Evolutionary conservation across 2,797 vertebrate species (phyloP), one percentile per base, ranked within the genome.

Genomic region (Carduelis carduelis): DNA sequence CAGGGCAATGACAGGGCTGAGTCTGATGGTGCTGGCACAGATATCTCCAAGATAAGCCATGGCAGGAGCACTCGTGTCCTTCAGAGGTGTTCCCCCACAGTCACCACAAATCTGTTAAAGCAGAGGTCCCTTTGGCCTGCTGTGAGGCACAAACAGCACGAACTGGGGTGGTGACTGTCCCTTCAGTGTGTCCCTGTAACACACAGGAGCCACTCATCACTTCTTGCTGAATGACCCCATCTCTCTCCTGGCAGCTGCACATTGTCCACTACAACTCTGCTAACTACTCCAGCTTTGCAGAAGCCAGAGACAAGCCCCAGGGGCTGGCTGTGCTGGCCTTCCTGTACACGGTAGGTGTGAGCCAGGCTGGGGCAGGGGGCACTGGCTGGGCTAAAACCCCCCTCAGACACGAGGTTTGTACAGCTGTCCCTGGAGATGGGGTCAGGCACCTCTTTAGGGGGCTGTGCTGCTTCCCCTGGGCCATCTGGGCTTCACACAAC

Each of bases 181-280:
- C 43, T 39, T 30, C 59, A 34, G 49, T 1, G n/a, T n/a, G 52
- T 20, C 5, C 47, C 59, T 75, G 41, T 28, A 6, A n/a, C 37
- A n/a, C 3, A 0, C 2, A 32, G 63, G 30, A 84, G 11, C 23
- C 34, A 7, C 21, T 21, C 26, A 30, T 34, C 53, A 8, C 34
- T 26, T 3, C 11, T 21, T 30, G 59, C n/a, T 28, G 1, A 39
- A 4, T 3, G 18, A 7, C 30, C 12, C 30, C 28, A 0, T 66
- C 63, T 91, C 94, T 66, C 11, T 57, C 96, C 83, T 95, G 83
- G 27, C 98, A 99, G 99, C 98, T 99, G 65, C 99, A 99, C 64
- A 88, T 99, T 6, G 99, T 99, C 91, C 99, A 99, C 97, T 99
- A 99, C 97, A 99, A 99, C 89, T 98, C 98, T 24, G 98, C 97